Conservation (phyloP, 2,888 invertebrate species). For the Punctoribates punctum region DNA sequence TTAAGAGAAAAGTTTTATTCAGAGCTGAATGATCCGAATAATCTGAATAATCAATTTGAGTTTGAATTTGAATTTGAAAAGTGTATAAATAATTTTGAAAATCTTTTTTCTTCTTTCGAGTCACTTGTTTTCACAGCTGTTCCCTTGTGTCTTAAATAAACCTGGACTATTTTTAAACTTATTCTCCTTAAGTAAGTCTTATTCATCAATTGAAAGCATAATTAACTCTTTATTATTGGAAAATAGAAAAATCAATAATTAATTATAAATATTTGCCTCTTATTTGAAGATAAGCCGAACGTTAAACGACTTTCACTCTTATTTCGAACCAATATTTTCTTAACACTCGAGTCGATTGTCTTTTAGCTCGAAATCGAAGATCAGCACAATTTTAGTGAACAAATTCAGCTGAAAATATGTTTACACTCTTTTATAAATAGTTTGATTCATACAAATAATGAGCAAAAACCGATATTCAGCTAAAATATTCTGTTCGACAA, state of each 20-base stretch:
- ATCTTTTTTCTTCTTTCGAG: not conserved
- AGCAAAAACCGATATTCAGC: not conserved
- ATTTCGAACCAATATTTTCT: not conserved
- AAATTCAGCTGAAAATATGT: not conserved
- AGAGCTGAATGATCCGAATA: too few species aligned
- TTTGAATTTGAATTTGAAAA: not conserved
- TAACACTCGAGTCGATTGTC: conserved; percentile 6
- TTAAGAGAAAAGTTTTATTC: too few species aligned
- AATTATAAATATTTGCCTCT: too few species aligned
- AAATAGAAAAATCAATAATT: too few species aligned
- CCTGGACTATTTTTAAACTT: conserved; percentile 12
- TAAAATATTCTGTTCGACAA: too few species aligned
- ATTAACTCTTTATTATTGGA: too few species aligned
- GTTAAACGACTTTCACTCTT: too few species aligned
- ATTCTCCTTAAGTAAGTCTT: not conserved
- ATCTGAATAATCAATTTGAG: too few species aligned
- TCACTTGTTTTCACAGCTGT: conserved; percentile 24
- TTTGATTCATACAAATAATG: conserved; percentile 12
- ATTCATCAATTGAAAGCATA: too few species aligned
- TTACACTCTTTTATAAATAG: not conserved
- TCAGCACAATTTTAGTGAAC: not conserved
- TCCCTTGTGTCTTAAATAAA: conserved; percentile 9
- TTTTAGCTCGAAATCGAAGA: not conserved
- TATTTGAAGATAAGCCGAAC: too few species aligned
- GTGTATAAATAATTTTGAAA: not conserved